Evolutionary conservation across 2,113 vertebrate genomes (phyloP).

Genomic region (Clarias gariepinus): DNA sequence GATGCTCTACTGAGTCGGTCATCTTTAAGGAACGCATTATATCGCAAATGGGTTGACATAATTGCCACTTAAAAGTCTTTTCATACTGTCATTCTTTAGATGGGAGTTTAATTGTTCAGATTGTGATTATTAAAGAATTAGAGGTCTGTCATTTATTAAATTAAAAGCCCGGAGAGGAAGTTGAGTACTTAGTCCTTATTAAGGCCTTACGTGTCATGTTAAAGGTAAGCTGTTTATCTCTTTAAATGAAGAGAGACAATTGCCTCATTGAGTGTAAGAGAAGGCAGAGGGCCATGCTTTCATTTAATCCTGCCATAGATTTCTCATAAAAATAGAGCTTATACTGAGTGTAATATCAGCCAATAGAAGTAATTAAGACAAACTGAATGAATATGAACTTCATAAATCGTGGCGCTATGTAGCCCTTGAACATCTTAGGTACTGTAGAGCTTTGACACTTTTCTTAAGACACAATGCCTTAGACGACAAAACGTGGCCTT

Average conservation of each 20-base stretch:
- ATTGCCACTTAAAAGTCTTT: constrained; percentile 64
- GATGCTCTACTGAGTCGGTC: constrained; percentile 36
- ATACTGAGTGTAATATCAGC: constrained; percentile 3
- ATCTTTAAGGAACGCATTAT: constrained; percentile 54
- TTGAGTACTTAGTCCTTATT: constrained; percentile 55
- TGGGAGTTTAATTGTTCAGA: constrained; percentile 67
- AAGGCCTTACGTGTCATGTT: constrained; percentile 46
- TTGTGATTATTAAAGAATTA: constrained; percentile 62
- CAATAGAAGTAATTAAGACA: neutral
- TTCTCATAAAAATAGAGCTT: constrained; percentile 15
- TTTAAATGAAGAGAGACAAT: constrained; percentile 42
- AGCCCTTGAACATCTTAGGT: neutral
- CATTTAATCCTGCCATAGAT: constrained; percentile 31
- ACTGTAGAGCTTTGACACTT: neutral
- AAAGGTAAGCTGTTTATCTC: constrained; percentile 65
- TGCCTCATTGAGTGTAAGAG: constrained; percentile 29
- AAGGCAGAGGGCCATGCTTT: constrained; percentile 14
- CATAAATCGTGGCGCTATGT: neutral
- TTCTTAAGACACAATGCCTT: neutral
- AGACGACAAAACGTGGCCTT: constrained; percentile 14
- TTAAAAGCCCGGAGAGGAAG: constrained; percentile 65
- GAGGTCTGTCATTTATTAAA: constrained; percentile 68
- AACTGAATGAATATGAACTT: neutral
- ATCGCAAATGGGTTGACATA: constrained; percentile 60
- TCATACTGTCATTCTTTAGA: constrained; percentile 63